Base-by-base conservation (phyloP, 2,113 vertebrate species). In the Brachypteracias leptosomus region DNA sequence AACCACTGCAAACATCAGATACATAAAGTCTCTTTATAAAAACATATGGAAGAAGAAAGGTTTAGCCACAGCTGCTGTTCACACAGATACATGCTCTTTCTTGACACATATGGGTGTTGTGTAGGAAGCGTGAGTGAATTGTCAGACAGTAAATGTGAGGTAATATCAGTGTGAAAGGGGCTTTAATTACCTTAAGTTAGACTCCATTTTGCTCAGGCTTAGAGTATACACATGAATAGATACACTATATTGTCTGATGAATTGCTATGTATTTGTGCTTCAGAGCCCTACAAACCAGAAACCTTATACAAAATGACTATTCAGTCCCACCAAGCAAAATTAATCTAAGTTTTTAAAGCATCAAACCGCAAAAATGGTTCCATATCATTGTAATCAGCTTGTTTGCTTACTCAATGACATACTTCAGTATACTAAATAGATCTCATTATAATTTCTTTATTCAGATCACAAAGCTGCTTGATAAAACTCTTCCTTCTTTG, bases 41-140 rank as follows among this genome's bases (percentile, higher is more conserved):
- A 59, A 29, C 12, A 82, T 55, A 58, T 4, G 2, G 31, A 82
- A 63, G 33, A 88, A 83, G 67, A 72, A 67, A 83, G 3, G 11
- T 36, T 72, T 89, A 76, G 21, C 10, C 63, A 42, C 35, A 67
- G 35, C 5, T 66, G 6, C 11, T 61, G 12, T 47, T 63, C 58
- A 55, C 19, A 86, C 68, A 52, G 6, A n/a, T 20, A 25, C 8
- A 10, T 18, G 7, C 13, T 40, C 16, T 71, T 75, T 71, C 35
- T 33, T 47, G 66, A 29, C 29, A 49, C 38, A 46, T 3, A 7
- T 0, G 0, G 19, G 17, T n/a, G 19, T 15, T 40, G 13, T 28
- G 38, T 38, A 44, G 33, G 22, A 79, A 67, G 19, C 10, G 65
- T 11, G 28, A 61, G 8, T 66, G 24, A 93, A 49, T 25, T 81